Conservation (phyloP, 2,797 vertebrate genomes). For the Myotis pilosus region DNA sequence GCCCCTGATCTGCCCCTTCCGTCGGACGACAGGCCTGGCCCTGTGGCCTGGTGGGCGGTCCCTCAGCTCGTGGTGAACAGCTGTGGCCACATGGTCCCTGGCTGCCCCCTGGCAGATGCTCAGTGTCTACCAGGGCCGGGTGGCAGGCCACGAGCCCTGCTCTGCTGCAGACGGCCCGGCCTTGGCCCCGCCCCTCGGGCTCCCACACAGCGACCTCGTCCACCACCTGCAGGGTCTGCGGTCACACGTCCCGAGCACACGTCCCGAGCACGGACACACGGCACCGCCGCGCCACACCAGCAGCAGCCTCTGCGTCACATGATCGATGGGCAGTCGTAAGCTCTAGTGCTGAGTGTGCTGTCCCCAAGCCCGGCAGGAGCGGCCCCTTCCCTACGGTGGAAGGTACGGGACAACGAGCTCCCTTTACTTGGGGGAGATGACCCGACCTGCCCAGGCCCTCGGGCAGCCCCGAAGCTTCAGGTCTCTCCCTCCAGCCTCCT, state of each 20-base stretch:
- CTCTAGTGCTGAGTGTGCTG: accelerated
- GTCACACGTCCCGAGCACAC: neutral
- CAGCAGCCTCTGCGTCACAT: neutral
- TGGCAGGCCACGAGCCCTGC: neutral
- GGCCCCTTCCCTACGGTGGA: neutral
- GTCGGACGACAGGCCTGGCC: neutral
- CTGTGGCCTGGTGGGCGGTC: neutral
- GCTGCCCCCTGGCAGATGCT: neutral
- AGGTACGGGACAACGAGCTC: neutral
- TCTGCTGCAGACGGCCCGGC: neutral
- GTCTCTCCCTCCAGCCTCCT: neutral
- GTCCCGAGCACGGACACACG: neutral
- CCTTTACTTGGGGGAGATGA: neutral
- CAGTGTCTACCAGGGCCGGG: neutral
- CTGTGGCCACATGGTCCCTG: neutral
- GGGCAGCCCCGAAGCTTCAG: neutral
- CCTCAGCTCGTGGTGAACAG: neutral
- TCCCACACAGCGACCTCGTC: neutral
- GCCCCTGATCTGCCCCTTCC: neutral
- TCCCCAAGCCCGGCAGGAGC: neutral
- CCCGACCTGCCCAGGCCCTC: accelerated
- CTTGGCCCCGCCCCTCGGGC: neutral
- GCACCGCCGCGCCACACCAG: neutral
- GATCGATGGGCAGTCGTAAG: accelerated
- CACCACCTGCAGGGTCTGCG: neutral